Conservation (phyloP, 2,888 invertebrate species). For the Yponomeuta malinellus region DNA sequence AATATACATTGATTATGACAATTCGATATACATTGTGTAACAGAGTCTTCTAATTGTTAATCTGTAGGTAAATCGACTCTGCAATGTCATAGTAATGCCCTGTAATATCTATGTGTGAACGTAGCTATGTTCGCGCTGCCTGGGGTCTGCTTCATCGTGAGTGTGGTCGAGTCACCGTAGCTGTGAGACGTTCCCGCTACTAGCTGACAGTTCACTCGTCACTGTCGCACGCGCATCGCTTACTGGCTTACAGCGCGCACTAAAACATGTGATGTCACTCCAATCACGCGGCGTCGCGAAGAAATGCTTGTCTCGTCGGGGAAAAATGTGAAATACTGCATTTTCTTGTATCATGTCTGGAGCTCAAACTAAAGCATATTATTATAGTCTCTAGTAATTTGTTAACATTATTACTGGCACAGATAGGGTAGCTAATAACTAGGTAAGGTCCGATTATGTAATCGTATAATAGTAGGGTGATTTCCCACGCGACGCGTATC, state of each 20-base stretch:
- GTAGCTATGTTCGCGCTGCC: not conserved
- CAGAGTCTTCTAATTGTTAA: too few relatives aligned
- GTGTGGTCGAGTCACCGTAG: not conserved
- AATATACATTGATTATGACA: too few relatives aligned
- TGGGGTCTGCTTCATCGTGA: not conserved
- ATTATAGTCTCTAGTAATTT: too few relatives aligned
- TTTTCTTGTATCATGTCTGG: not conserved
- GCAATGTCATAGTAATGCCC: too few relatives aligned
- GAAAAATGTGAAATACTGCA: not conserved
- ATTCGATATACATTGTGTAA: too few relatives aligned
- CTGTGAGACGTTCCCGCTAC: constrained; percentile 27
- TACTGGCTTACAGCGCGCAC: constrained; percentile 13
- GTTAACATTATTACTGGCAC: too few relatives aligned
- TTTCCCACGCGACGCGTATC: not conserved
- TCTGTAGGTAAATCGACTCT: too few relatives aligned
- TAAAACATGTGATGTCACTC: constrained; percentile 3
- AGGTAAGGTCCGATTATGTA: not conserved
- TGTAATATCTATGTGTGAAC: too few relatives aligned
- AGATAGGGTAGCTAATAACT: too few relatives aligned
- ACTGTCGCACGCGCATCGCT: constrained; percentile 32
- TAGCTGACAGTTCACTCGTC: constrained; percentile 52
- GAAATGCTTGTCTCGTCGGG: not conserved
- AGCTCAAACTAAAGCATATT: too few relatives aligned
- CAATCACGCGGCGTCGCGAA: not conserved
- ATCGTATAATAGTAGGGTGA: not conserved